Evolutionary conservation across 2,113 vertebrate species (phyloP).

Genomic region (Pleuronectes platessa): DNA sequence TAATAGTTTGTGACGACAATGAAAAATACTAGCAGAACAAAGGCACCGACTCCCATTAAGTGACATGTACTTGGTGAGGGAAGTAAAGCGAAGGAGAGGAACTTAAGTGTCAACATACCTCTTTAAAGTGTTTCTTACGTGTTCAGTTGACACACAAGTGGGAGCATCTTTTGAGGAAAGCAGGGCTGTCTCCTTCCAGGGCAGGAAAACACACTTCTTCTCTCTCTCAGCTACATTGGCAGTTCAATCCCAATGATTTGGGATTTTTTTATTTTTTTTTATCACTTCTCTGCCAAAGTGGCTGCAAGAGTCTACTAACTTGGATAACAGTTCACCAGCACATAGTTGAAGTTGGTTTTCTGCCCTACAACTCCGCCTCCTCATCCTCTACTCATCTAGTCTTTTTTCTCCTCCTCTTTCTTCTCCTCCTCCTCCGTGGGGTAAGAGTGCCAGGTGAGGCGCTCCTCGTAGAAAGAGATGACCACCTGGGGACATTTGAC

Average conservation of each 20-base stretch:
- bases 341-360: constrained; percentile 37
- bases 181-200: constrained; percentile 3
- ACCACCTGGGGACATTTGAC: constrained; percentile 98
- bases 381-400: constrained; percentile 82
- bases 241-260: constrained; percentile 2
- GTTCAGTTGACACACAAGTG: constrained; percentile 37
- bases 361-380: constrained; percentile 23
- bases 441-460: constrained; percentile 97
- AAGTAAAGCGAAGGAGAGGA: background rate
- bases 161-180: constrained; percentile 56
- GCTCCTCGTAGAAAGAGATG: constrained; percentile 98
- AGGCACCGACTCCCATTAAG: constrained; percentile 28
- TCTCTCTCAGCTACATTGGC: constrained; percentile 46
- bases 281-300: constrained; percentile 43
- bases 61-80: constrained; percentile 19
- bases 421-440: constrained; percentile 97
- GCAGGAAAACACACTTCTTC: constrained; percentile 51
- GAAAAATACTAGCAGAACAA: constrained; percentile 25
- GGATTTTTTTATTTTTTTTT: background rate
- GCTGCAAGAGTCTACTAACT: constrained; percentile 30
- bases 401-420: constrained; percentile 88
- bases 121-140: background rate
- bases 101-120: constrained; percentile 15
- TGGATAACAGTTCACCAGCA: constrained; percentile 33
- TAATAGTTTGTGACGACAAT: constrained; percentile 1